Evolutionary conservation across 2,888 invertebrate species (phyloP), one percentile per base, ranked within the genome.

Genomic region (Panzeria rudis): DNA sequence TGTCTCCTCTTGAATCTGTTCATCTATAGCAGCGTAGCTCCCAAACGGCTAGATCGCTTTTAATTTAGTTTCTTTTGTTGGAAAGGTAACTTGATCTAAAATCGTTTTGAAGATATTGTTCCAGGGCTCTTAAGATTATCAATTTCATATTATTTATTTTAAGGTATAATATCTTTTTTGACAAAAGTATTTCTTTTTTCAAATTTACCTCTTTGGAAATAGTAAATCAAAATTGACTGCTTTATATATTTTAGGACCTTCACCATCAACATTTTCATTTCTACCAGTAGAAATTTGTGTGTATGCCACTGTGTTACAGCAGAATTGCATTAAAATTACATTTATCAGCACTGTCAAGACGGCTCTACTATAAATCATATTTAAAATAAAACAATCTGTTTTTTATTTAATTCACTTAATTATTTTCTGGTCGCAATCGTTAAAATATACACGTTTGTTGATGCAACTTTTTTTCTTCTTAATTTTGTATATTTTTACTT

Each of bases 161-260:
- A n/a, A 29, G 29, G 29, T 29, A 29, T 29, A 29, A 4, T 29
- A 29, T 29, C 5, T 29, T 29, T 29, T 29, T 29, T 29, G 29
- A 29, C 29, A 29, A 29, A 29, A 29, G 29, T 29, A 29, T 29
- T 29, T 29, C 5, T 29, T 29, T 29, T 29, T 29, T 29, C 13
- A 6, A 52, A 17, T 23, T 89, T 89, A 92, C 92, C 88, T 89
- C 87, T 89, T 90, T 0, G 92, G 92, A 86, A 89, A 91, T 83
- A 92, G 89, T 84, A 92, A 87, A 88, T 92, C 92, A 87, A 91
- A 89, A 86, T 92, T 91, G 0, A 92, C 77, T 1, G 92, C 90
- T 84, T 91, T 92, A 61, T 87, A 92, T 2, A 92, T 90, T 72
- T 91, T 90, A 3, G 92, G 92, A 66, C 90, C 90, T 69, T 89